phyloP scores from a whole-genome alignment of 2,113 vertebrate species.

The Ageneiosus marmoratus region DNA sequence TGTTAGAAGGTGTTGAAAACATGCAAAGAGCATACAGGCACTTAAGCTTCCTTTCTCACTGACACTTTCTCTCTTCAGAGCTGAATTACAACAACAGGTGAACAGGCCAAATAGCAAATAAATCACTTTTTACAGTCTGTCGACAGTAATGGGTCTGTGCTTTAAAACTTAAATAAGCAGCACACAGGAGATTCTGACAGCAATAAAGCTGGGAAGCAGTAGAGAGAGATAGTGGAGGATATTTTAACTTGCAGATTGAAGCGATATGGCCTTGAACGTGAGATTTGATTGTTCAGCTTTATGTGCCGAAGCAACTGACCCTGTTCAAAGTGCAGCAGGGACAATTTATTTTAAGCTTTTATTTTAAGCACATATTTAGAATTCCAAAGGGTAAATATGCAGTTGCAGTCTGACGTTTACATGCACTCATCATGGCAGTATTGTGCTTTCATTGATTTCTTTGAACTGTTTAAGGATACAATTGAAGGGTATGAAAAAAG shows the following conservation, averaged over 20 bases:
- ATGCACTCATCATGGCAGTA: too few species aligned
- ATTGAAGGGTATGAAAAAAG: too few species aligned
- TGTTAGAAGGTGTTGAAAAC: slow-evolving; percentile 42
- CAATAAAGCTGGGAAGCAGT: slow-evolving; percentile 49
- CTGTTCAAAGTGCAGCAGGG: not conserved
- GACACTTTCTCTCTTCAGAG: slow-evolving; percentile 51
- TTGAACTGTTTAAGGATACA: too few species aligned
- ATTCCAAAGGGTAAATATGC: not conserved
- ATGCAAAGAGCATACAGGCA: slow-evolving; percentile 34
- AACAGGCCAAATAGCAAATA: slow-evolving; percentile 56
- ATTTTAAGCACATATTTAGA: slow-evolving; percentile 21
- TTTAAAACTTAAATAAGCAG: slow-evolving; percentile 66
- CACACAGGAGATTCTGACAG: slow-evolving; percentile 49
- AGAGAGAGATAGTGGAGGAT: slow-evolving; percentile 28
- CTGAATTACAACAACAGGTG: slow-evolving; percentile 66
- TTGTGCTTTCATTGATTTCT: too few species aligned
- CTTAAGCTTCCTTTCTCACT: slow-evolving; percentile 21
- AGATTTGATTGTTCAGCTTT: slow-evolving; percentile 30
- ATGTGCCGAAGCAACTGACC: slow-evolving; percentile 20
- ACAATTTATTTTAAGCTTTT: not conserved
- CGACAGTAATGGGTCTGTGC: slow-evolving; percentile 62
- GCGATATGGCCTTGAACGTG: slow-evolving; percentile 44
- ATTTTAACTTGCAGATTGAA: slow-evolving; percentile 36
- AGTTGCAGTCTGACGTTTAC: too few species aligned
- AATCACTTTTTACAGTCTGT: slow-evolving; percentile 72